Evolutionary conservation across 2,888 invertebrate genomes (phyloP).

Genomic region (Ommatoiulus sabulosus): DNA sequence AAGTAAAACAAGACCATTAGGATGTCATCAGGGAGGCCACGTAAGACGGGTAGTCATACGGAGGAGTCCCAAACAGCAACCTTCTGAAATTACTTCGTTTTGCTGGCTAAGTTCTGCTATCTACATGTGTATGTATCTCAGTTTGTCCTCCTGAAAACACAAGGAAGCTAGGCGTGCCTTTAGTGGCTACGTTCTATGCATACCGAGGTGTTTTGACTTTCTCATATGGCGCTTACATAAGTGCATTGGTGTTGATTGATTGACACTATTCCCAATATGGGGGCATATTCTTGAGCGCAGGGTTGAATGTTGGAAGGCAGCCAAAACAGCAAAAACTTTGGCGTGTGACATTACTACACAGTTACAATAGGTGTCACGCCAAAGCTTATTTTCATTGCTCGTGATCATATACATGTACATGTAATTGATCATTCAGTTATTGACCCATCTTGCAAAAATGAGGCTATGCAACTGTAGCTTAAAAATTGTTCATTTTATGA

Average conservation of each 20-base stretch:
- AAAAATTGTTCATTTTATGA: too few species aligned
- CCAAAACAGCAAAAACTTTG: background rate
- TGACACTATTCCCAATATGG: conserved; percentile 13
- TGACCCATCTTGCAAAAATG: background rate
- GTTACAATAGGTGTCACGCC: background rate
- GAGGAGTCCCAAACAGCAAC: too few species aligned
- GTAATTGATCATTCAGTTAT: background rate
- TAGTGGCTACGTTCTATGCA: background rate
- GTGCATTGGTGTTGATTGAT: background rate
- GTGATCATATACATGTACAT: background rate
- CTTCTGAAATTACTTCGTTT: background rate
- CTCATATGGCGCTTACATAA: background rate
- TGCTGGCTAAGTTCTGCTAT: background rate
- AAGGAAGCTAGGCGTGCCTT: background rate
- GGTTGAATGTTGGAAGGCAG: conserved; percentile 1
- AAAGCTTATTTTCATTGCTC: background rate
- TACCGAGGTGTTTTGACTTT: background rate
- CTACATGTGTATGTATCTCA: background rate
- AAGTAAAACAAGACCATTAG: too few species aligned
- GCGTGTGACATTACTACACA: background rate
- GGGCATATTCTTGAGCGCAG: background rate
- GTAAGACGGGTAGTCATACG: too few species aligned
- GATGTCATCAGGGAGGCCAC: too few species aligned
- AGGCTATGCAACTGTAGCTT: too few species aligned
- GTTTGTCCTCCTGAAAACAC: background rate